A percentile compares a stretch with the other conserved stretches of the same genome.
phyloP scores from a whole-genome alignment of 2,113 vertebrate genomes.

The Rhynchomys soricoides region DNA sequence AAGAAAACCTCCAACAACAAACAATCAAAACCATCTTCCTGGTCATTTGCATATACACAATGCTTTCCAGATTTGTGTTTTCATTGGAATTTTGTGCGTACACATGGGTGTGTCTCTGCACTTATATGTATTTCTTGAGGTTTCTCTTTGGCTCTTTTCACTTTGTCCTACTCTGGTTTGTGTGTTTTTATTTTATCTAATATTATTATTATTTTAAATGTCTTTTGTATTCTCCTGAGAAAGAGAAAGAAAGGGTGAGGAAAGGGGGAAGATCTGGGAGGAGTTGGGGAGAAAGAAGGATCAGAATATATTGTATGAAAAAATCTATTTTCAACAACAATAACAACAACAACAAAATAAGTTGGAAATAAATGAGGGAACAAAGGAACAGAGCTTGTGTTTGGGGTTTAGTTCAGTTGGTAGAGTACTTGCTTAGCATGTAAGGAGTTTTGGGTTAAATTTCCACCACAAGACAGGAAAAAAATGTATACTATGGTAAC shows the following conservation, averaged over 20 bases:
- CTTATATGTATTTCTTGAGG: not conserved
- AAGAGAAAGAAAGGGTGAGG: not conserved
- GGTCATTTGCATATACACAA: not conserved
- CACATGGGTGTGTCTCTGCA: not conserved
- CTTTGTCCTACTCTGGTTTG: not conserved
- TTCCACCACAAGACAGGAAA: not conserved
- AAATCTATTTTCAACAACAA: not conserved
- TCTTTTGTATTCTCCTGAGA: not conserved
- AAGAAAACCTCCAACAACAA: not conserved
- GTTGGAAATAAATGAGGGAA: not conserved
- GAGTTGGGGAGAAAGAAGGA: not conserved
- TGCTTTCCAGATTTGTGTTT: not conserved
- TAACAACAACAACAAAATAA: not conserved
- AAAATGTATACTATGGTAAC: slow-evolving; percentile 6
- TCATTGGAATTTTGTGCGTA: not conserved
- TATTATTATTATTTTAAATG: not conserved
- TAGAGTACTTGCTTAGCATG: not conserved
- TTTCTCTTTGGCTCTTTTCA: not conserved
- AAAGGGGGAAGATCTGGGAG: not conserved
- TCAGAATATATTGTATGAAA: not conserved
- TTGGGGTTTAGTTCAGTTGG: not conserved
- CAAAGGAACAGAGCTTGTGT: not conserved
- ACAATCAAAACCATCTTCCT: not conserved
- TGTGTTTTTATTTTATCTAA: not conserved
- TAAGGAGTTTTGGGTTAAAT: not conserved